A percentile compares a stretch with the other conserved stretches of the same genome.
Evolutionary conservation across 2,113 vertebrate genomes (phyloP).

Genomic region (Macrotis lagotis): DNA sequence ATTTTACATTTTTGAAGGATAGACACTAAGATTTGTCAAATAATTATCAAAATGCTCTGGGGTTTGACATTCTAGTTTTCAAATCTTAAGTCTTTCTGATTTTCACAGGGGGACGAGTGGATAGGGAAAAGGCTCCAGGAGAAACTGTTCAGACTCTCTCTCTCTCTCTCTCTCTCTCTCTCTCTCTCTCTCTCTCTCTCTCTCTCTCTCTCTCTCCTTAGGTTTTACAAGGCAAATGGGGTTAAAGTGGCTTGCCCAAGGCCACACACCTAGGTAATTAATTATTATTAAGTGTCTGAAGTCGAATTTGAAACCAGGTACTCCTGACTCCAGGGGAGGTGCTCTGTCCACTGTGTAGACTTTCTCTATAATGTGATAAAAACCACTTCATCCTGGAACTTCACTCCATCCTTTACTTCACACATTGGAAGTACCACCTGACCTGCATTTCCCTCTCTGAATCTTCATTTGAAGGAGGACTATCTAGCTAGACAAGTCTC

Average conservation of each 20-base stretch:
- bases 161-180: too few species aligned
- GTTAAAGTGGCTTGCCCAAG: too few species aligned
- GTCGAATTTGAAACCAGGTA: too few species aligned
- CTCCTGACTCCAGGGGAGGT: too few species aligned
- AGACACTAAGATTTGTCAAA: background rate
- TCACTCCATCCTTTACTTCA: background rate
- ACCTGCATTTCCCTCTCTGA: background rate
- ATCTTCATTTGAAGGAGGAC: background rate
- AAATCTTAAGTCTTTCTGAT: background rate
- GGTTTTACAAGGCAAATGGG: too few species aligned
- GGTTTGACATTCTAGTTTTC: background rate
- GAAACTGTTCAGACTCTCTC: too few species aligned
- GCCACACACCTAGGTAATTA: too few species aligned
- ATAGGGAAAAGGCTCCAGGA: background rate
- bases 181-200: too few species aligned
- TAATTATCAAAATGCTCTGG: background rate
- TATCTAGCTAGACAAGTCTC: background rate
- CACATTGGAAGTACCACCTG: background rate
- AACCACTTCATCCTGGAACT: background rate
- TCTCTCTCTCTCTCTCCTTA: too few species aligned
- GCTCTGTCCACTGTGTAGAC: background rate
- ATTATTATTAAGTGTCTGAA: too few species aligned
- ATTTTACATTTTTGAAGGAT: background rate
- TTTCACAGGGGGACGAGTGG: background rate
- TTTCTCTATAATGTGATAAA: background rate